Base-by-base conservation (phyloP, 2,888 invertebrate genomes). In the Odontocolon sp. region DNA sequence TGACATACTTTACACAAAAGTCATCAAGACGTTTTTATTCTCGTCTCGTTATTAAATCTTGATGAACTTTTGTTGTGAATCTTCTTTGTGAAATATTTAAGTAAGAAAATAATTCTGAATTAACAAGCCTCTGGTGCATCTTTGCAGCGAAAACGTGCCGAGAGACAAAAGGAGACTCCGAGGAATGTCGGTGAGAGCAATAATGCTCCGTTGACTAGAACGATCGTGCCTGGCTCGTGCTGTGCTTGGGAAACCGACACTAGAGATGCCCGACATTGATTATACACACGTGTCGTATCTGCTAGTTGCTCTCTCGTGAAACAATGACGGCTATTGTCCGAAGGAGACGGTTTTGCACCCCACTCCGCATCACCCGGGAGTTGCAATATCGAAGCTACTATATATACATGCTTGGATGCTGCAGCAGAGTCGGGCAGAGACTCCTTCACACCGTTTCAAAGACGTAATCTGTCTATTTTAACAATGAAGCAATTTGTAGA, bases 221-320 rank as follows among this genome's bases (percentile, higher is more conserved):
- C 3, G 6, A 28, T 4, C 47, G 47, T 50, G 6, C 47, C 70
- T 73, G 14, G 28, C n/a, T n/a, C n/a, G 45, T 77, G 79, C 79
- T 56, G 54, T 64, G 67, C 54, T 73, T 57, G 74, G 68, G 54
- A 80, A 68, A 82, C 79, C 70, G 70, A 61, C 80, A 80, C 85
- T 83, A 80, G 77, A 86, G 88, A 88, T 88, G 87, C 81, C 83
- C 87, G 86, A 88, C 85, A 88, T 88, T 85, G 88, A 88, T 88
- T 87, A 81, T 50, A 80, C 75, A 81, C 81, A 87, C 87, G 87
- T 88, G 88, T 82, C 82, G 66, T 88, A 88, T 88, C 88, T 52
- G 40, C 61, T 83, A 64, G 76, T 74, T 56, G 75, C 66, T 79
- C 61, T 52, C 52, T 33, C 42, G 57, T 57, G 45, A 80, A 80